Base-by-base conservation (phyloP, 2,888 invertebrate species). In the Boloria selene region DNA sequence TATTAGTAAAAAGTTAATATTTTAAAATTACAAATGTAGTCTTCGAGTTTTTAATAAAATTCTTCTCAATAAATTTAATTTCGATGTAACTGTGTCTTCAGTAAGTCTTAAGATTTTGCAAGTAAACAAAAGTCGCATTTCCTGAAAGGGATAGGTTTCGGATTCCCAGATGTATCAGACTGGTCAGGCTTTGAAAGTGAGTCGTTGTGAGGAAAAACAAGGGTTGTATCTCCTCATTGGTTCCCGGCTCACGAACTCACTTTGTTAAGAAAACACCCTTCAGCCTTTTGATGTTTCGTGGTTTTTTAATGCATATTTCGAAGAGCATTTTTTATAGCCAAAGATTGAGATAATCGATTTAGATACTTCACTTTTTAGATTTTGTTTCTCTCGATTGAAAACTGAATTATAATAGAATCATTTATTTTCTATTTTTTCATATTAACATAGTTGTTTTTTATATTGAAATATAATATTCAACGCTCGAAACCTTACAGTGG, bases 291-390 rank as follows among this genome's bases (percentile, higher is more conserved):
- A 90, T 85, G 83, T 79, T 79, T 77, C 78, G 78, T 75, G 81
- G 81, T 82, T 85, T 90, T 89, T 88, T 89, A 91, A 92, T 90
- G 90, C 91, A 90, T 90, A 90, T 86, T 84, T 87, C 80, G 82
- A 79, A 80, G 74, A 73, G 87, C 88, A 88, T 88, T 88, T 90
- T 90, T 90, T 88, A 88, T 90, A 84, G 79, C 74, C 14, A 13
- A 18, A 77, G 76, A 75, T 79, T 70, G 68, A 65, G 65, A 74
- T 75, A 79, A 81, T 78, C 75, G 83, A 83, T 84, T 84, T 78
- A 74, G 77, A 70, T 58, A 77, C 80, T 85, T 82, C 78, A 79
- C 75, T 79, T 79, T 78, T 79, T 69, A 61, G 51, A 0, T 44
- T 38, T 10, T n/a, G 6, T 31, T 18, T 44, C 18, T n/a, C n/a